Evolutionary conservation across 2,888 invertebrate species (phyloP).

Genomic region (Escarpia spicata): DNA sequence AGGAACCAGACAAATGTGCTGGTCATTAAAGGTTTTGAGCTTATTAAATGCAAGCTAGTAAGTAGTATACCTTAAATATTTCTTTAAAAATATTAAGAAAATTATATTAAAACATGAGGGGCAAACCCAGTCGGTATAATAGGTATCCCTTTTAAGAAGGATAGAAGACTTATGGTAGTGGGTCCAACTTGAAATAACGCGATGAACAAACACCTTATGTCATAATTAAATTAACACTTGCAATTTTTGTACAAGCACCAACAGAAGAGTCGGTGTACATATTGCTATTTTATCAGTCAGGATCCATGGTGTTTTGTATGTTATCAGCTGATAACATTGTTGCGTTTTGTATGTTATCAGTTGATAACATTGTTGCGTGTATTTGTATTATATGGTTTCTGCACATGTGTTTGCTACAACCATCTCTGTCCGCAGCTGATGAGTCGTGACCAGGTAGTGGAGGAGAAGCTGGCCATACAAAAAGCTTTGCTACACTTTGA

Average conservation of each 20-base stretch:
- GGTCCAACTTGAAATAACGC: neutral
- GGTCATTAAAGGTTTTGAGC: too few relatives aligned
- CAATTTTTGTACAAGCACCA: too few relatives aligned
- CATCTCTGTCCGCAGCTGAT: constrained; percentile 68
- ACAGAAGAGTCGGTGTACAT: neutral
- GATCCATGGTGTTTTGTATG: too few relatives aligned
- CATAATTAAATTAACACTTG: neutral
- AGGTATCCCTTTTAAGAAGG: too few relatives aligned
- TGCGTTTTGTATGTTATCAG: too few relatives aligned
- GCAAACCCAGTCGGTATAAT: too few relatives aligned
- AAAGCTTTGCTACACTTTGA: constrained; percentile 88
- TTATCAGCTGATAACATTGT: neutral
- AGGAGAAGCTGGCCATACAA: constrained; percentile 91
- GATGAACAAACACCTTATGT: neutral
- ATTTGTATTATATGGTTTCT: neutral
- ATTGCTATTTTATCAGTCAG: neutral
- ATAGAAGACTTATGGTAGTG: too few relatives aligned
- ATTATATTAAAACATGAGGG: too few relatives aligned
- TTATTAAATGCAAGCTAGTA: too few relatives aligned
- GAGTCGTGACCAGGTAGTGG: constrained; percentile 81
- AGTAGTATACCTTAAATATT: too few relatives aligned
- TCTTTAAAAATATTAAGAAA: too few relatives aligned
- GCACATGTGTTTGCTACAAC: neutral
- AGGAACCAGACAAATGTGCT: too few relatives aligned
- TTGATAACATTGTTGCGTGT: neutral